Base-by-base conservation (phyloP, 2,888 invertebrate species). In the Osmoderma eremita region DNA sequence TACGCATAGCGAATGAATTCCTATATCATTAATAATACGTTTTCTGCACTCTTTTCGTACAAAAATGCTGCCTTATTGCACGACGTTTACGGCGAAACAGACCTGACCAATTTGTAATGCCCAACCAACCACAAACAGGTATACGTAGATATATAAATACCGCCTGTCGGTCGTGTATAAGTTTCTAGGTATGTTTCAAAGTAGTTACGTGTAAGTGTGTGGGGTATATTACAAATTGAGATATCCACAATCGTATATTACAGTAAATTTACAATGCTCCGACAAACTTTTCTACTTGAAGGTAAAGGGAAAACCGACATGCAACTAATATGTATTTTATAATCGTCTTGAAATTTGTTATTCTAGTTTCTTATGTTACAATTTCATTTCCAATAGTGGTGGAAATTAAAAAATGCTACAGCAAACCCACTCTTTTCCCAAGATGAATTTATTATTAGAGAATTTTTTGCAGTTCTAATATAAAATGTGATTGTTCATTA, bases 21-120 rank as follows among this genome's bases (percentile, higher is more conserved):
- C 30, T 54, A 38, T 17, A 51, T 63, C 51, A 63, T 63, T 65
- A 65, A 65, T 65, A 65, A 48, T 45, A 48, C 15, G 48, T 53
- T 63, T 65, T 54, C 53, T 64, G 64, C 42, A 64, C 41, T 41
- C 42, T 56, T 56, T 56, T 41, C 56, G 38, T 41, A 56, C 53
- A 53, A 53, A 53, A 56, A 56, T 56, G 56, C 24, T 56, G 42
- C 24, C 20, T 41, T 56, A 56, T 56, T 41, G 56, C 56, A 20
- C 12, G 20, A 20, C 42, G 42, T 56, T 54, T 56, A 41, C 24
- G 41, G 41, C 42, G 42, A 56, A 56, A 56, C 42, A 38, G 42
- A 20, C 36, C 36, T 53, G 53, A 42, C 56, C 41, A 56, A 56
- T 56, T 56, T 56, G 56, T 41, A 56, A 56, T 56, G 56, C 20